Base-by-base conservation (phyloP, 1,140 invertebrate genomes). In the Bombyx mandarina region DNA sequence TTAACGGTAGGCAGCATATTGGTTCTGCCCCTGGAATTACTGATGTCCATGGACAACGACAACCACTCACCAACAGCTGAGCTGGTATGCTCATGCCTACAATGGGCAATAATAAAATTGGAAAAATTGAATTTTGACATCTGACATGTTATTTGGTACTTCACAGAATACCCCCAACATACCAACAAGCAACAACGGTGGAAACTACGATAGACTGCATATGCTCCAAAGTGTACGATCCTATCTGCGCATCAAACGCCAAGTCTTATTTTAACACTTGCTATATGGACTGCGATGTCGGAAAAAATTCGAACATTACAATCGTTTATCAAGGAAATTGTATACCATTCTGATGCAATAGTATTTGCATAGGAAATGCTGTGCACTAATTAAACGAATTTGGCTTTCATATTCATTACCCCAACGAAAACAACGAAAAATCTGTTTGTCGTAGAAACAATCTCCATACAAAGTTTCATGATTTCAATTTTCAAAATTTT, bases 271-370 rank as follows among this genome's bases (percentile, higher is more conserved):
- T 73, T 61, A 71, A 82, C 56, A 1, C 64, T 51, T 75, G 77
- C 61, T 60, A 74, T 54, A 67, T 86, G 68, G 60, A 85, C 62
- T 82, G 74, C 57, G 64, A 81, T 58, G 46, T 54, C 6, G 70
- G 58, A 7, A 59, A 43, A 50, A 45, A 52, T 35, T 58, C 64
- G 35, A 71, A 72, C 43, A 63, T 79, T 42, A 57, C 56, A 53
- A 57, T 73, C 57, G 47, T 75, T 47, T 68, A 73, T 58, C 67
- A 60, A 57, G 64, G 75, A 35, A 75, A 71, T 10, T 7, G 7
- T 7, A 49, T 49, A 18, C n/a, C 7, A 18, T 49, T 50, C 26
- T 18, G 10, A 7, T 50, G 26, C 48, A 22, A 35, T 35, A 5
- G 2, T 35, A 35, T 35, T 5, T 35, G 26, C 2, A 35, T 35